Percentiles rank a stretch among this genome's conserved stretches.
phyloP scores from a whole-genome alignment of 2,113 vertebrate species.

The Pseudonaja textilis region DNA sequence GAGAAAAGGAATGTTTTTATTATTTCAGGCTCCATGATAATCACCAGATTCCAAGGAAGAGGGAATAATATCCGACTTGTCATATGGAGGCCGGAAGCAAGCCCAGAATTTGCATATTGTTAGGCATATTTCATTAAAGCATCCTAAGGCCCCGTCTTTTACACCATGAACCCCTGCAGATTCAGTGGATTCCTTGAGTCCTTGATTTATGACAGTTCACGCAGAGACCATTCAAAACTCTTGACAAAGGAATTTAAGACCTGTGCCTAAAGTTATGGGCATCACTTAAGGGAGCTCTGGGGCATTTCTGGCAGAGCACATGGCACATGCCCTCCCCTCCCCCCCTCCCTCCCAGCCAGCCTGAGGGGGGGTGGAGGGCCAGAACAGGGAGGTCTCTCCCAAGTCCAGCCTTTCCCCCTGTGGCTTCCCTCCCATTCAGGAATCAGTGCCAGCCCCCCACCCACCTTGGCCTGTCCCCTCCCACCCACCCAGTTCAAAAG shows the following conservation, averaged over 20 bases:
- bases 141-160: not conserved
- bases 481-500: not conserved
- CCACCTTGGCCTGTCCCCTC: too few relatives aligned
- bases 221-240: not conserved
- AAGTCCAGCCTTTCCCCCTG: not conserved
- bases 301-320: not conserved
- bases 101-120: not conserved
- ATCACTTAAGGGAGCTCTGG: not conserved
- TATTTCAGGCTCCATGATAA: not conserved
- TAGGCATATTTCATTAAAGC: not conserved
- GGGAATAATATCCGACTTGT: not conserved
- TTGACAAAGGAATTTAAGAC: not conserved
- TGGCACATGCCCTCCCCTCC: too few relatives aligned
- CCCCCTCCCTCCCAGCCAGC: not conserved
- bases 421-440: not conserved
- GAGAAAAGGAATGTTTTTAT: not conserved
- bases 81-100: not conserved
- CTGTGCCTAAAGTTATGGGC: not conserved
- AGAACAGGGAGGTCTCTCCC: not conserved
- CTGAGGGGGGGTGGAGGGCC: not conserved
- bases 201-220: not conserved
- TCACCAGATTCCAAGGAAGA: not conserved
- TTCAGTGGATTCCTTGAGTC: not conserved
- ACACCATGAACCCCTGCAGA: not conserved
- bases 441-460: not conserved